Percentiles rank a stretch among this genome's conserved stretches.
phyloP scores from a whole-genome alignment of 2,797 vertebrate species.

The Crocodylus rhombifer region DNA sequence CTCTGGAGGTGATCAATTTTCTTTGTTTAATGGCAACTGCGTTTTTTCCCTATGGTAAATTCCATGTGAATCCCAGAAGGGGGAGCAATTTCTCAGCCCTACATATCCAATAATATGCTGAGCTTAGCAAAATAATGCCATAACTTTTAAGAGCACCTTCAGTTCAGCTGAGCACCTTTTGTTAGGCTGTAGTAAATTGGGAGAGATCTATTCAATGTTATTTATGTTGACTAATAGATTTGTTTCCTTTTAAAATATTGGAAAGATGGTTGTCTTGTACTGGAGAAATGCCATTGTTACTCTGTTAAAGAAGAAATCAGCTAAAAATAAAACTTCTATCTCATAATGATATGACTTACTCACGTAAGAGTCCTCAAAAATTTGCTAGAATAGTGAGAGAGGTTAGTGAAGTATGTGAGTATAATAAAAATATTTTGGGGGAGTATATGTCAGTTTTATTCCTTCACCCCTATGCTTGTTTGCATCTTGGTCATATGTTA shows the following conservation, averaged over 20 bases:
- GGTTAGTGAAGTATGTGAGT: too few species aligned
- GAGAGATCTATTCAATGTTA: rapidly evolving
- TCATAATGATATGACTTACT: too few species aligned
- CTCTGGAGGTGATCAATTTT: not conserved
- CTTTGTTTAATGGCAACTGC: not conserved
- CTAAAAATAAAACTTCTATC: too few species aligned
- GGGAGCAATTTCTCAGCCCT: not conserved
- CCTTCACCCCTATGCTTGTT: rapidly evolving
- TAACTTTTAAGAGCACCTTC: too few species aligned
- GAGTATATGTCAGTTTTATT: not conserved
- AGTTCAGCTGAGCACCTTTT: too few species aligned
- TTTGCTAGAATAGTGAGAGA: too few species aligned
- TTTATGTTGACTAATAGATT: not conserved
- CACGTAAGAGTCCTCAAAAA: too few species aligned
- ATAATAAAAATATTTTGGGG: too few species aligned
- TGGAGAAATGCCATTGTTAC: rapidly evolving
- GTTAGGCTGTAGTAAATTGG: not conserved
- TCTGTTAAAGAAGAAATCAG: not conserved
- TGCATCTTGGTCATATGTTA: not conserved
- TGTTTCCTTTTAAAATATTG: not conserved
- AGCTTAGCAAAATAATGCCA: too few species aligned
- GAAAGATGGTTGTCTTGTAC: not conserved
- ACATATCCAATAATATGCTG: too few species aligned
- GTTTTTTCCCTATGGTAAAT: not conserved
- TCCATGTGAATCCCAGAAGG: not conserved